Base-by-base conservation (phyloP, 2,888 invertebrate genomes). In the Parasteatoda lunata region DNA sequence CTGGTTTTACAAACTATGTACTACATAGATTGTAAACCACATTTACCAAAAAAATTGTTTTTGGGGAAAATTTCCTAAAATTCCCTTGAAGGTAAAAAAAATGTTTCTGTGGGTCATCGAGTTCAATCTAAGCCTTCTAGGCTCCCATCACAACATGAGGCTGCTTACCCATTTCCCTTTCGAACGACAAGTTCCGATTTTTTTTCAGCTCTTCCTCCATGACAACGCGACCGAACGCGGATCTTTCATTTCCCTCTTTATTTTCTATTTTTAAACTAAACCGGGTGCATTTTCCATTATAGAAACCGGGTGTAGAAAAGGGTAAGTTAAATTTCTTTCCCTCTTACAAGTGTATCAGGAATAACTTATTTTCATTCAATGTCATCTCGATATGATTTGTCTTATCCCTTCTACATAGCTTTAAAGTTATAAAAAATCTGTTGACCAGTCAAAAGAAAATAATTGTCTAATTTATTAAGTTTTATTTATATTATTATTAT, bases 171-270 rank as follows among this genome's bases (percentile, higher is more conserved):
- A 70, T 48, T n/a, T 52, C 65, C 9, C 9, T 30, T 66, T 72
- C 65, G 7, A 13, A 71, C 71, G 49, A n/a, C 4, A 49, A 15
- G 45, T 7, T 30, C 75, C 54, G 11, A 13, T 76, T 76, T 66
- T 66, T 48, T 13, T 5, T n/a, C n/a, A 13, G 11, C n/a, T n/a
- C 59, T n/a, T n/a, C 59, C n/a, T 30, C 51, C 52, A 68, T 59
- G 72, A 76, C 15, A 70, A 51, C 65, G 76, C 54, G 69, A 71
- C 82, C 75, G 66, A 68, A 64, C 48, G 52, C 45, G 68, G 59
- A 59, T 65, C 47, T 70, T 76, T 84, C 83, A 54, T 75, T 77
- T 81, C 68, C 68, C 69, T 68, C 8, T 68, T 30, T 73, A 52
- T 30, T 30, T 30, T 30, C 30, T 52, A 71, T 80, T 75, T 80